These are phyloP conservation scores for Phrynocephalus guinanensis DNA, from an alignment of 2,797 vertebrate genomes.

Conservation along the genomic window DNA sequence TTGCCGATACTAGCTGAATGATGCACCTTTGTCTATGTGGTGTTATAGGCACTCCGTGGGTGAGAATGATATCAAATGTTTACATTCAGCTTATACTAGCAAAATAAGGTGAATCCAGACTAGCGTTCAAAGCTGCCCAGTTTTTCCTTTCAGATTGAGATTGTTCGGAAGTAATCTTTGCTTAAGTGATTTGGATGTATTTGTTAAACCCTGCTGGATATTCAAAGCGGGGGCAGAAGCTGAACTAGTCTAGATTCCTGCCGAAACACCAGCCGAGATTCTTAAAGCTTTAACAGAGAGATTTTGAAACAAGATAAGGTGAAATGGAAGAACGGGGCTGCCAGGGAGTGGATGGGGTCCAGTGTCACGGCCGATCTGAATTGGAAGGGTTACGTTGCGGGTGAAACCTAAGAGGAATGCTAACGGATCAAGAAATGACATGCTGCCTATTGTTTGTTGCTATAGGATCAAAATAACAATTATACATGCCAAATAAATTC, in stretches of 20 bases:
- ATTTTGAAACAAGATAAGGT: slow-evolving; percentile 33
- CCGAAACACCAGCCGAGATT: background rate
- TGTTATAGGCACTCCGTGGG: background rate
- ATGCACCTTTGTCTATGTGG: background rate
- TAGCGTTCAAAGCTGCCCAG: background rate
- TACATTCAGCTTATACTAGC: background rate
- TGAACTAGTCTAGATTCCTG: slow-evolving; percentile 14
- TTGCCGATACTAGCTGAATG: background rate
- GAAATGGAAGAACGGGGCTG: slow-evolving; percentile 12
- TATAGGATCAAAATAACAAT: slow-evolving; percentile 85
- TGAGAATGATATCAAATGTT: background rate
- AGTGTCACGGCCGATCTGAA: background rate
- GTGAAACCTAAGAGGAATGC: slow-evolving; percentile 74
- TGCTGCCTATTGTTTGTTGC: slow-evolving; percentile 82
- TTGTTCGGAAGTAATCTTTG: slow-evolving; percentile 20
- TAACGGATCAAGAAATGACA: slow-evolving; percentile 79
- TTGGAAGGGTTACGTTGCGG: slow-evolving; percentile 75
- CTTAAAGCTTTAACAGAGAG: slow-evolving; percentile 21
- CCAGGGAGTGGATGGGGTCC: background rate
- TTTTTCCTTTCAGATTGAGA: slow-evolving; percentile 18
- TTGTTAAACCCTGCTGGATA: slow-evolving; percentile 22
- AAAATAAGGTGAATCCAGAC: background rate
- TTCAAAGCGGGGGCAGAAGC: slow-evolving; percentile 36
- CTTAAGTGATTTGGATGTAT: slow-evolving; percentile 15
- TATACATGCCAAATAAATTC: slow-evolving; percentile 85